Base-by-base conservation (phyloP, 2,797 vertebrate genomes). In the Discoglossus pictus region DNA sequence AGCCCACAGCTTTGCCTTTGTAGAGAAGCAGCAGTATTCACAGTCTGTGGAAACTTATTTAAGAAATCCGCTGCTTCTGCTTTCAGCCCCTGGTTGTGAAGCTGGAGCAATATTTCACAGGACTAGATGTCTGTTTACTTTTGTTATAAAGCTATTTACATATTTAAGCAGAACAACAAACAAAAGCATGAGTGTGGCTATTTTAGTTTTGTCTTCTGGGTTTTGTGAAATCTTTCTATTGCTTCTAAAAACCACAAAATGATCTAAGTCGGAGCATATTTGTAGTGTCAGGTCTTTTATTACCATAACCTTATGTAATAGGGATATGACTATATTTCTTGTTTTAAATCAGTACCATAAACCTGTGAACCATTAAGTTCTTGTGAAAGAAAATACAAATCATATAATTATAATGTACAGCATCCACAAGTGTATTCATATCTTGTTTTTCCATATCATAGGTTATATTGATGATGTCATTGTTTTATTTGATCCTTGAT, bases 1-100 rank as follows among this genome's bases (percentile, higher is more conserved):
- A 87, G 85, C 53, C 71, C 54, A 17, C 56, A 47, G 66, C 47
- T 73, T 60, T 1, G 8, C 76, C 78, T 83, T 76, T 76, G 74
- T 70, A 42, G 18, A 31, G 53, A 73, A 53, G 50, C 31, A 44
- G 25, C 58, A 65, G 47, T 20, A 24, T 35, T 50, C 40, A 39
- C 62, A 69, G 46, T 36, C 53, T 61, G n/a, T 48, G 27, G 72
- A 70, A 52, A 73, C 77, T 79, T 63, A 74, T 73, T 76, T 73
- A 23, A 73, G 68, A 69, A 65, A 0, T 16, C 35, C 27, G 13
- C 59, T 71, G 70, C 73, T 58, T 68, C 58, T 61, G 16, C 36
- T 23, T 36, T 56, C 74, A 59, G 56, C 35, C 61, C 0, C 0
- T 15, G 75, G 54, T 43, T 12, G 20, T 0, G 2, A 71, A 13